These are phyloP conservation scores for Drosophila meridiana DNA, from an alignment of 2,888 invertebrate genomes.

Conservation along the genomic window DNA sequence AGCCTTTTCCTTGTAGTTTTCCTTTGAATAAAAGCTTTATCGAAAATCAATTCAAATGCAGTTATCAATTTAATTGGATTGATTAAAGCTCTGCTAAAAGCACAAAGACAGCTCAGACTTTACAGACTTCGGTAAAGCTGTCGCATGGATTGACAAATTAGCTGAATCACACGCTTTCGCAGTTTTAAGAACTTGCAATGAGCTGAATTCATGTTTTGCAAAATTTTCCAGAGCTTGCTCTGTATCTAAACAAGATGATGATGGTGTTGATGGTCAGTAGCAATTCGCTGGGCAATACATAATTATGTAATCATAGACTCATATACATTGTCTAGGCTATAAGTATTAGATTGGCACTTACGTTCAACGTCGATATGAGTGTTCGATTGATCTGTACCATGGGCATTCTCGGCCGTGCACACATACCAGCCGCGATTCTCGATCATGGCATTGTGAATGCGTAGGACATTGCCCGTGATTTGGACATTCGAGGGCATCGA, in stretches of 20 bases:
- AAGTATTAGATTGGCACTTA: slow-evolving; percentile 85
- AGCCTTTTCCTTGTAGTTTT: no score
- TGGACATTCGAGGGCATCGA: slow-evolving; percentile 87
- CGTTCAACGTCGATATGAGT: slow-evolving; percentile 94
- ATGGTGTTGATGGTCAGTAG: neutral
- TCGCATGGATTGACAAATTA: neutral
- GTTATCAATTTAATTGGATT: neutral
- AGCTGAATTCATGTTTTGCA: neutral
- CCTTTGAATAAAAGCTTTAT: neutral
- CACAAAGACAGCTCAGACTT: neutral
- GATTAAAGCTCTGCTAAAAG: neutral
- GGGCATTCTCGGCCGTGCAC: slow-evolving; percentile 90
- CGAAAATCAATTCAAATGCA: neutral
- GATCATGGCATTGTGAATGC: slow-evolving; percentile 89
- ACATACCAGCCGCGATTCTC: slow-evolving; percentile 93
- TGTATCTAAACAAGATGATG: slow-evolving; percentile 14
- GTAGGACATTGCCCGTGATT: slow-evolving; percentile 88
- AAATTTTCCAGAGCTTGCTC: neutral
- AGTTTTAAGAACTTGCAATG: neutral
- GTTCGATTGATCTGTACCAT: slow-evolving; percentile 88
- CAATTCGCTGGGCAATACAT: neutral
- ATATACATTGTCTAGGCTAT: neutral
- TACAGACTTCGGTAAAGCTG: neutral
- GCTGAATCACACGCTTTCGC: neutral
- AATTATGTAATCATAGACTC: neutral